Base-by-base conservation (phyloP, 1,140 invertebrate species). In the Alviniconcha marisindica region DNA sequence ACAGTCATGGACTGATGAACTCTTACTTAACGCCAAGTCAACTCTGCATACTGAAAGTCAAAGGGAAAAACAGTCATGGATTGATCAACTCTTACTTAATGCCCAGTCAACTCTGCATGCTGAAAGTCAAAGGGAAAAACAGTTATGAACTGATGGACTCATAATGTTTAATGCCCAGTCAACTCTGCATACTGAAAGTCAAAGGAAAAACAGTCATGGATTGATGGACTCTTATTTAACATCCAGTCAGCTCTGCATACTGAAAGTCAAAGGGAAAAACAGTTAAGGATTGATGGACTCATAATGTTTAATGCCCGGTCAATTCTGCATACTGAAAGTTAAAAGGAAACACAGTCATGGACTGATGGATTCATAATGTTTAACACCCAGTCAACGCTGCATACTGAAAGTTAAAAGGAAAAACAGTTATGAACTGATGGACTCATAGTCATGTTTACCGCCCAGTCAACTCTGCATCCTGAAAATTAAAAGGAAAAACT, bases 401-500 rank as follows among this genome's bases (percentile, higher is more conserved):
- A 56, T 33, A 12, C 33, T 14, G 31, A 5, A 60, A 33, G 24
- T 56, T 31, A 31, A 21, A n/a, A 4, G 48, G 40, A 77, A 42
- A 7, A 48, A 7, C 48, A 7, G 14, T 12, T 10, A 33, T 3
- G 12, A 3, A 33, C 18, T 7, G n/a, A 42, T 1, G 2, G 10
- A 44, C 18, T 40, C 21, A 10, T 18, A 3, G 28, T 7, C 1
- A 24, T n/a, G n/a, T n/a, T n/a, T n/a, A n/a, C n/a, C n/a, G n/a
- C n/a, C n/a, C n/a, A 40, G n/a, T n/a, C 7, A 88, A 71, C 48
- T 88, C 88, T 28, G 86, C 84, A 60, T 63, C 69, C 87, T 88
- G 54, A 28, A 84, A 81, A 51, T 24, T 21, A 48, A n/a, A n/a
- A n/a, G n/a, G n/a, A n/a, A n/a, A n/a, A n/a, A n/a, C n/a, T n/a